Percentiles rank a stretch among this genome's conserved stretches.
These are phyloP conservation scores for Alloplasta piceator DNA, from an alignment of 2,888 invertebrate species.

Conservation along the genomic window DNA sequence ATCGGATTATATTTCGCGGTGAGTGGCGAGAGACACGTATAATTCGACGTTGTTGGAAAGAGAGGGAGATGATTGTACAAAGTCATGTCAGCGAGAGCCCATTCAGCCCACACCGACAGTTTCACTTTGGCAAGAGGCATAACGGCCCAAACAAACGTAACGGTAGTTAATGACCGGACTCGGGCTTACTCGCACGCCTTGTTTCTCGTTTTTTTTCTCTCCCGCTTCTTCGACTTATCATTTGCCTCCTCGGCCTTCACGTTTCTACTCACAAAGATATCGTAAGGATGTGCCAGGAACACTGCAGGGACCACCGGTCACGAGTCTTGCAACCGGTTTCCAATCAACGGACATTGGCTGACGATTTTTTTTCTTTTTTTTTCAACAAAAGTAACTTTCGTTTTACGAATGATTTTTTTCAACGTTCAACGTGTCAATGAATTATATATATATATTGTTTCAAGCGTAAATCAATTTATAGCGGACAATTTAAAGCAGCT, in stretches of 20 bases:
- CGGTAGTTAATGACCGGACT: conserved; percentile 81
- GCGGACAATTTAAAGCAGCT: too few relatives aligned
- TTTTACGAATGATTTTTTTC: conserved; percentile 48
- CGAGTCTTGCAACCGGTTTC: conserved; percentile 57
- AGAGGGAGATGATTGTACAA: neutral
- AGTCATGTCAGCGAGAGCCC: conserved; percentile 40
- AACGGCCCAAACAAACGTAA: conserved; percentile 83
- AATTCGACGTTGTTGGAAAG: neutral
- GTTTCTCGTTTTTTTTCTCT: conserved; percentile 35
- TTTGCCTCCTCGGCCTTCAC: conserved; percentile 44
- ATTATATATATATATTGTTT: neutral
- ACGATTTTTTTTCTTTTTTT: conserved; percentile 30
- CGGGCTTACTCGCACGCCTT: conserved; percentile 62
- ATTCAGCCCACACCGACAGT: conserved; percentile 64
- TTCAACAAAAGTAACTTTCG: conserved; percentile 53
- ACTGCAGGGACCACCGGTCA: conserved; percentile 37
- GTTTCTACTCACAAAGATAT: conserved; percentile 29
- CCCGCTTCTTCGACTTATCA: conserved; percentile 23
- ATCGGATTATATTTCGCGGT: conserved; percentile 42
- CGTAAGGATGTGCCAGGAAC: conserved; percentile 7
- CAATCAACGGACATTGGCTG: conserved; percentile 34
- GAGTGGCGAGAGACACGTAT: neutral
- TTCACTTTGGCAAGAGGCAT: conserved; percentile 80
- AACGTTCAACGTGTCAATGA: neutral
- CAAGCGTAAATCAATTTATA: too few relatives aligned